Percentiles rank a stretch among this genome's conserved stretches.
These are phyloP conservation scores for Sporophila hypoxantha DNA, from an alignment of 2,113 vertebrate species.

Conservation along the genomic window DNA sequence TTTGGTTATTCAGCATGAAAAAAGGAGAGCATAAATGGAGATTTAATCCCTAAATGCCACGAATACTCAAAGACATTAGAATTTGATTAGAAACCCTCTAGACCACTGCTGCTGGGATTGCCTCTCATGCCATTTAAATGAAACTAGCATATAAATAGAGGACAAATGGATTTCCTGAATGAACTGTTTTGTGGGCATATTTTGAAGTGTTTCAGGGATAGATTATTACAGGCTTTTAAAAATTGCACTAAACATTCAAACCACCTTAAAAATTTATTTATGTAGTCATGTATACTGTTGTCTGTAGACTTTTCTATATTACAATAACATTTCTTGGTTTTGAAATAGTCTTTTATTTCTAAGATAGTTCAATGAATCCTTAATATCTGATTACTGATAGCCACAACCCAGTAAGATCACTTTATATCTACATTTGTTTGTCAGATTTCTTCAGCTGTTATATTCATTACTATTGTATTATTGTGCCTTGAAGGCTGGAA, in stretches of 20 bases:
- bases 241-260: neutral
- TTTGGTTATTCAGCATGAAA: neutral
- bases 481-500: neutral
- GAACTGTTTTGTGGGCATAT: neutral
- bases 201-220: neutral
- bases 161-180: neutral
- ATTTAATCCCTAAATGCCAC: neutral
- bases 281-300: neutral
- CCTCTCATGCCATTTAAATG: neutral
- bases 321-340: neutral
- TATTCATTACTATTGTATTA: neutral
- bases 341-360: neutral
- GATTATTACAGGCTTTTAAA: neutral
- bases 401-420: neutral
- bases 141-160: neutral
- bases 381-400: neutral
- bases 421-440: neutral
- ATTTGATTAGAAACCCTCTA: neutral
- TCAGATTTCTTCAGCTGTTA: neutral
- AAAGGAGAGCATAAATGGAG: neutral
- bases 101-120: neutral
- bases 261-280: neutral
- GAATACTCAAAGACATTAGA: neutral
- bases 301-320: neutral
- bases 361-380: neutral